These are phyloP conservation scores for Saccostrea glomerata DNA, from an alignment of 1,140 invertebrate genomes.

Conservation along the genomic window DNA sequence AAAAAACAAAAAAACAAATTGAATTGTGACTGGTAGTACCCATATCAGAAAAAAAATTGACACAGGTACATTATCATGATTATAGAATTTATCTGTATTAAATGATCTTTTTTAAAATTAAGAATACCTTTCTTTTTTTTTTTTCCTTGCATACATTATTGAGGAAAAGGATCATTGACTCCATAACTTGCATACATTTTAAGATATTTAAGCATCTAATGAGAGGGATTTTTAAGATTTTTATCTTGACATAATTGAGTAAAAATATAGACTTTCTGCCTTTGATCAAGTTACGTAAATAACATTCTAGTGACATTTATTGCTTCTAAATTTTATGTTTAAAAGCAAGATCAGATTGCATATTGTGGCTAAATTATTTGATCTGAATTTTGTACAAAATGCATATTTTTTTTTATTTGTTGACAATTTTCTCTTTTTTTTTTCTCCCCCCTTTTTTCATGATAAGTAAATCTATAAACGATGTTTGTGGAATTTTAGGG, in stretches of 20 bases:
- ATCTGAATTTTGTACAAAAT: neutral
- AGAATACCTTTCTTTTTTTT: neutral
- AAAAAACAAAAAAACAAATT: neutral
- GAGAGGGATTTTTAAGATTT: neutral
- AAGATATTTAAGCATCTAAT: neutral
- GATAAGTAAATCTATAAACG: no score
- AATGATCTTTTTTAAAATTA: no score
- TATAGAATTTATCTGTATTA: neutral
- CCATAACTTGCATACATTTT: neutral
- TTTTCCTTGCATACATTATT: neutral
- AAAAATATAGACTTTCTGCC: neutral
- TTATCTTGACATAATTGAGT: neutral
- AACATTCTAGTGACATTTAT: neutral
- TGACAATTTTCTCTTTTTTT: no score
- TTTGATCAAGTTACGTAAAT: neutral
- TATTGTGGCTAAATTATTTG: neutral
- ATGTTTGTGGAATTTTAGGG: no score
- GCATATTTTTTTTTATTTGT: neutral
- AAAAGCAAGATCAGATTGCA: neutral
- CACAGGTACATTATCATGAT: neutral
- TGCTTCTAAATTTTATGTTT: slow-evolving; percentile 6
- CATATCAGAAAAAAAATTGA: neutral
- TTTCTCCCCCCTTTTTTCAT: no score
- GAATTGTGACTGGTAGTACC: neutral
- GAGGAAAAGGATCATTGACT: neutral